Conservation (phyloP, 1,140 invertebrate species). For the Scaptomyza graminum region DNA sequence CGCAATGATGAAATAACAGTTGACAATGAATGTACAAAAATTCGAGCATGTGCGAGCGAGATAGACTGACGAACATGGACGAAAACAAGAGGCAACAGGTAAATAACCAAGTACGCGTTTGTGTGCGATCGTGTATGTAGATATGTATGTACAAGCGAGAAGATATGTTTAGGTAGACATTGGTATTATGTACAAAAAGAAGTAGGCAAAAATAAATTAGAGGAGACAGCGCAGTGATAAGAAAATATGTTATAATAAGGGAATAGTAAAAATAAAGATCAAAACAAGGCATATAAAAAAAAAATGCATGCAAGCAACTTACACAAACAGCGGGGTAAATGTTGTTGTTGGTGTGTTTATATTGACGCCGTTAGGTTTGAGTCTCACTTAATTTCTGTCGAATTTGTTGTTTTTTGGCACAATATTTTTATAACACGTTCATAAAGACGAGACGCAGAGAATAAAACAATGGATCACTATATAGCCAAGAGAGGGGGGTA, state of each 20-base stretch:
- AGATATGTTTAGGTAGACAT: slow-evolving; percentile 26
- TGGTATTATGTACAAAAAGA: slow-evolving; percentile 19
- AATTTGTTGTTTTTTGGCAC: slow-evolving; percentile 12
- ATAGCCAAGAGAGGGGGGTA: neutral
- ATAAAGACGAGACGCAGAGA: slow-evolving; percentile 16
- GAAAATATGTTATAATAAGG: slow-evolving; percentile 48
- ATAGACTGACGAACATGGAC: slow-evolving; percentile 21
- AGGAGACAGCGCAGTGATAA: slow-evolving; percentile 36
- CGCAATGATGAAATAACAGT: slow-evolving; percentile 59
- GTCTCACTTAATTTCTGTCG: neutral
- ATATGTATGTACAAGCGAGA: slow-evolving; percentile 18
- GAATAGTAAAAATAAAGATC: slow-evolving; percentile 16
- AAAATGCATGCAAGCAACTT: slow-evolving; percentile 54
- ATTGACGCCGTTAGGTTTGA: slow-evolving; percentile 20
- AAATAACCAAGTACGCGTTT: slow-evolving; percentile 35
- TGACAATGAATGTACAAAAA: slow-evolving; percentile 56
- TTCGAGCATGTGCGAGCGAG: slow-evolving; percentile 32
- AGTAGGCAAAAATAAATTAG: slow-evolving; percentile 25
- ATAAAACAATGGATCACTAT: slow-evolving; percentile 36
- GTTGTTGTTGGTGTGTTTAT: slow-evolving; percentile 13
- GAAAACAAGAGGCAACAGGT: slow-evolving; percentile 53
- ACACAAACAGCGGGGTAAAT: slow-evolving; percentile 33
- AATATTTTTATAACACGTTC: slow-evolving; percentile 42
- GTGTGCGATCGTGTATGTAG: neutral
- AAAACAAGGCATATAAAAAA: slow-evolving; percentile 20